Evolutionary conservation across 2,888 invertebrate species (phyloP).

Genomic region (Leptura quadrifasciata): DNA sequence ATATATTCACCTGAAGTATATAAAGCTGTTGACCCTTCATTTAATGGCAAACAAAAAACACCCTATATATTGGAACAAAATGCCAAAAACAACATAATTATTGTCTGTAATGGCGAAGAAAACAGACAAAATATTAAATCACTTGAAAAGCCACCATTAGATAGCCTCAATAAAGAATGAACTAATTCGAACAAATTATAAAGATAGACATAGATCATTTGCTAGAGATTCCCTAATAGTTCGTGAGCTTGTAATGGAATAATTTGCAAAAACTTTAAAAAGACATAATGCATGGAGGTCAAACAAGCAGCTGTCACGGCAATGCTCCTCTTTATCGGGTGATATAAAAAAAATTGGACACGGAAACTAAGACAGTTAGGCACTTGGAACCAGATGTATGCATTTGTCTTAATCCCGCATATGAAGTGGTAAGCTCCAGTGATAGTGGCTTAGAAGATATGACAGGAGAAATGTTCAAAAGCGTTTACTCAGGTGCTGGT

Average conservation of each 20-base stretch:
- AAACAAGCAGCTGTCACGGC: background rate
- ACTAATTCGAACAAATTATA: too few relatives aligned
- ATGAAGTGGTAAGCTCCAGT: background rate
- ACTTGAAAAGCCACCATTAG: too few relatives aligned
- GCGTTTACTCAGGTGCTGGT: background rate
- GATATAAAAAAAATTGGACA: background rate
- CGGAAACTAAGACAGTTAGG: background rate
- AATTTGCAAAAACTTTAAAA: background rate
- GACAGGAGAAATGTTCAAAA: background rate
- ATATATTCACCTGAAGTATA: too few relatives aligned
- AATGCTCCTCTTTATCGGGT: background rate
- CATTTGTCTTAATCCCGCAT: background rate
- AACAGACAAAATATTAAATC: too few relatives aligned
- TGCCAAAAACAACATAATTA: too few relatives aligned
- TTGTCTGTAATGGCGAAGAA: too few relatives aligned
- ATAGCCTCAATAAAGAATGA: too few relatives aligned
- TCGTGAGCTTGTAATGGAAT: conserved; percentile 1
- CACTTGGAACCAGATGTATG: background rate
- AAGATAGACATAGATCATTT: too few relatives aligned
- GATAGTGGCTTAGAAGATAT: background rate
- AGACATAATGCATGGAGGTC: background rate
- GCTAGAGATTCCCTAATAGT: conserved; percentile 6
- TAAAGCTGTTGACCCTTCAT: too few relatives aligned
- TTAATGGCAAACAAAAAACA: too few relatives aligned
- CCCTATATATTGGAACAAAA: too few relatives aligned